Base-by-base conservation (phyloP, 2,888 invertebrate genomes). In the Cybosia mesomella region DNA sequence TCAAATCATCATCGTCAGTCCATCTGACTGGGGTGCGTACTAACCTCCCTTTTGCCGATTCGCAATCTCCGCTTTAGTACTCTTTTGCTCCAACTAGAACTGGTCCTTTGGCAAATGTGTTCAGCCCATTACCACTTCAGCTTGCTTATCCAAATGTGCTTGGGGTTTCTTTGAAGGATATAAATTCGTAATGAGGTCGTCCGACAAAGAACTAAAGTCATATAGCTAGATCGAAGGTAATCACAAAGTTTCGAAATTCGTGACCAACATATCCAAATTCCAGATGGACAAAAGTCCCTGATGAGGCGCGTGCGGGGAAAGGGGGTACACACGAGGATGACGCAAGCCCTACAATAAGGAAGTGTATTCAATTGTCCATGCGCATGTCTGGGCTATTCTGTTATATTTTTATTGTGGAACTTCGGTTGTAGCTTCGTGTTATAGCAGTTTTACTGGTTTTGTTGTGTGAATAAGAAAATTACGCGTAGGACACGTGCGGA, bases 261-360 rank as follows among this genome's bases (percentile, higher is more conserved):
- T 65, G 72, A 68, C 66, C 58, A 54, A 73, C 53, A 72, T 70
- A 66, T 58, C 64, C 18, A 32, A 68, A 54, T 68, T 39, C 64
- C 67, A 66, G 67, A 73, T 68, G 71, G 61, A 61, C 63, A 66
- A 60, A 68, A 71, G 70, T 67, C 68, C 61, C 66, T 32, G 60
- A 57, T 71, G 66, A 68, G 72, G 58, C 34, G 28, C 1, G 49
- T 61, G 64, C 32, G 34, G 10, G 13, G 53, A 10, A 49, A 58
- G 59, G 39, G 67, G 36, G 15, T 57, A 63, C 65, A 55, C 61
- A 61, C 68, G 69, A 74, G 79, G 80, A 80, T 91, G 91, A 91
- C 91, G 91, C 86, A 88, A 90, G 79, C 84, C 81, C 80, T 82
- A 77, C 89, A 91, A 92, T 91, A 88, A 91, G 92, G 92, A 92